phyloP scores from a whole-genome alignment of 2,113 vertebrate species.

The Daubentonia madagascariensis region DNA sequence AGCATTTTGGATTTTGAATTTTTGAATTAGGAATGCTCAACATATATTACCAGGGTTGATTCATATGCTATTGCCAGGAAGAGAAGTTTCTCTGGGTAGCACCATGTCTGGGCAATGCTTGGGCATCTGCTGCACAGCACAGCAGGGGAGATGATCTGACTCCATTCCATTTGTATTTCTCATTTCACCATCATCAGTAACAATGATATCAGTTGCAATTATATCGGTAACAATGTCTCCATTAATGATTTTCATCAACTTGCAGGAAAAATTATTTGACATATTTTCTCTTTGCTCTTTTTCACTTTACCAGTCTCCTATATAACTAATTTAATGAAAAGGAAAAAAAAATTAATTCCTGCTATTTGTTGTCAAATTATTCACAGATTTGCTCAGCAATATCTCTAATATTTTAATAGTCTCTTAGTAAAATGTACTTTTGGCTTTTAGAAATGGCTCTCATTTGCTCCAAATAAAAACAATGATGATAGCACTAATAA shows the following conservation, averaged over 20 bases:
- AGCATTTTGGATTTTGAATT: background rate
- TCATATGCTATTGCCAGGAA: conserved; percentile 46
- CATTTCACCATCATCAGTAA: background rate
- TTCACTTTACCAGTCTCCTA: background rate
- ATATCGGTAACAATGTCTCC: background rate
- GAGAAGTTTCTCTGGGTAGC: conserved; percentile 29
- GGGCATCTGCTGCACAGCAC: conserved; percentile 54
- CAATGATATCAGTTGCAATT: background rate
- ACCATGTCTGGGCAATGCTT: conserved; percentile 22
- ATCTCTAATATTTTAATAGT: background rate
- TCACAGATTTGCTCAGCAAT: background rate
- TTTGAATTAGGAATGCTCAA: background rate
- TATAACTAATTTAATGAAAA: background rate
- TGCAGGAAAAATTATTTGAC: background rate
- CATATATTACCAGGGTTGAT: background rate
- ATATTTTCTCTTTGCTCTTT: background rate
- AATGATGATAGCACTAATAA: background rate
- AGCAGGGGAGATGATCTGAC: conserved; percentile 50
- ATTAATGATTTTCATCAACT: conserved; percentile 46
- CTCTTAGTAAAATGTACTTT: background rate
- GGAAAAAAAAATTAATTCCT: background rate
- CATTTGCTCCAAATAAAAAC: background rate
- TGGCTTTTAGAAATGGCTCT: background rate
- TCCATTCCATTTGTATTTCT: conserved; percentile 68
- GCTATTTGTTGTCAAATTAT: background rate